Evolutionary conservation across 2,888 invertebrate genomes (phyloP).

Genomic region (Amphiduros pacificus): DNA sequence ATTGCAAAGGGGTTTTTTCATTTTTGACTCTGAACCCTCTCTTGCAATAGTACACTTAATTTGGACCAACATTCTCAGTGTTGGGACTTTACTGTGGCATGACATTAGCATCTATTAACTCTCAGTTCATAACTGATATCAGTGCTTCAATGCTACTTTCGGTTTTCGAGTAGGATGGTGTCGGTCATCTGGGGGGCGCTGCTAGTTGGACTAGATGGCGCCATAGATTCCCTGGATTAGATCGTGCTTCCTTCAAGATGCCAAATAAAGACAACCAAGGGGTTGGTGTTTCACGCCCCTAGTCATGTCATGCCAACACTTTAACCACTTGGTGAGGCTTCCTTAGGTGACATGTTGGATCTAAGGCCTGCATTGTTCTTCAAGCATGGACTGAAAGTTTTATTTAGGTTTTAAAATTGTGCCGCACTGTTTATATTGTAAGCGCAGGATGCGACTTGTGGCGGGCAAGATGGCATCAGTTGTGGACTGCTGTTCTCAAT

Average conservation of each 20-base stretch:
- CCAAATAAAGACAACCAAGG: no score
- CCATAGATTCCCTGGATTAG: no score
- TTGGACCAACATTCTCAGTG: background rate
- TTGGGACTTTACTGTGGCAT: slow-evolving; percentile 3
- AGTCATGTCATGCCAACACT: no score
- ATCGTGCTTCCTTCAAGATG: no score
- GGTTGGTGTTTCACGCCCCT: no score
- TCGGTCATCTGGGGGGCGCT: no score
- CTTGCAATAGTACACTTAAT: slow-evolving; percentile 3
- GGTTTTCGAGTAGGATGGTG: no score
- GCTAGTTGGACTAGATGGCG: no score
- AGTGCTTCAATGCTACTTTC: no score
- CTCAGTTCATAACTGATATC: background rate
- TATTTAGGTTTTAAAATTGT: slow-evolving; percentile 1
- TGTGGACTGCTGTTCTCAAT: slow-evolving; percentile 2
- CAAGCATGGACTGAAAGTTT: slow-evolving; percentile 14
- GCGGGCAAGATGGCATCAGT: background rate
- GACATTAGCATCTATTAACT: background rate
- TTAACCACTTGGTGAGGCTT: slow-evolving; percentile 11
- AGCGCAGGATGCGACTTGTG: background rate
- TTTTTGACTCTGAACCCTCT: background rate
- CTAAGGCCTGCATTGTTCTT: slow-evolving; percentile 18
- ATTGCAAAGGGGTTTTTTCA: slow-evolving; percentile 13
- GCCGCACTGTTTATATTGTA: background rate
- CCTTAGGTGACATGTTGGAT: slow-evolving; percentile 28